Evolutionary conservation across 2,113 vertebrate species (phyloP).

Genomic region (Ictidomys tridecemlineatus): DNA sequence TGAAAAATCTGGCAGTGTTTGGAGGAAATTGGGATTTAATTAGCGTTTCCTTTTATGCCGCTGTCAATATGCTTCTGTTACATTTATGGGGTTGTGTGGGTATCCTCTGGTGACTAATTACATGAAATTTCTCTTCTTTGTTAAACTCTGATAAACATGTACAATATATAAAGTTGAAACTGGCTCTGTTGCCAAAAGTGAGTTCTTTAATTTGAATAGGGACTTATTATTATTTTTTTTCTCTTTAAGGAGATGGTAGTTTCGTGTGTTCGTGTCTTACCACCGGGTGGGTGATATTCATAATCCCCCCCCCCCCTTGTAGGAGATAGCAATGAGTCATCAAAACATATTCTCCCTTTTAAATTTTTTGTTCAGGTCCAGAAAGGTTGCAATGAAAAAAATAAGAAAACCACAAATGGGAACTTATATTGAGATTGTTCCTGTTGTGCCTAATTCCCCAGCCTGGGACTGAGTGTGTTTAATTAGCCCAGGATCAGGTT

Average conservation of each 20-base stretch:
- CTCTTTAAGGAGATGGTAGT: constrained; percentile 6
- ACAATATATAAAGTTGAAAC: constrained; percentile 65
- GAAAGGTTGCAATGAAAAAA: constrained; percentile 20
- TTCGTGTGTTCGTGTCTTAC: background rate
- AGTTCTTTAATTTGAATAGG: constrained; percentile 61
- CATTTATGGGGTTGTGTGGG: constrained; percentile 60
- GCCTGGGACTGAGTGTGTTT: background rate
- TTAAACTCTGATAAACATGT: constrained; percentile 83
- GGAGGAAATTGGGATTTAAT: constrained; percentile 84
- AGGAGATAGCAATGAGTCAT: constrained; percentile 26
- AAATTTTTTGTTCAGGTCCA: background rate
- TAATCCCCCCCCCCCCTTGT: background rate
- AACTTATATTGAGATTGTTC: constrained; percentile 10
- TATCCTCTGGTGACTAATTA: constrained; percentile 85
- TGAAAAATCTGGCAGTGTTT: constrained; percentile 35
- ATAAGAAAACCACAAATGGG: background rate
- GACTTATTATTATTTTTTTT: constrained; percentile 61
- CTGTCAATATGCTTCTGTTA: constrained; percentile 82
- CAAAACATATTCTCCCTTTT: background rate
- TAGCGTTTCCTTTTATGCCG: constrained; percentile 79
- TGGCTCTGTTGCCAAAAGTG: constrained; percentile 73
- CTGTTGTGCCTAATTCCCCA: background rate
- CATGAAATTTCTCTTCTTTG: constrained; percentile 72
- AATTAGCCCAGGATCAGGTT: background rate
- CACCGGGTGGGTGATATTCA: background rate